phyloP scores from a whole-genome alignment of 2,888 invertebrate genomes.

The Sesamia inferens region DNA sequence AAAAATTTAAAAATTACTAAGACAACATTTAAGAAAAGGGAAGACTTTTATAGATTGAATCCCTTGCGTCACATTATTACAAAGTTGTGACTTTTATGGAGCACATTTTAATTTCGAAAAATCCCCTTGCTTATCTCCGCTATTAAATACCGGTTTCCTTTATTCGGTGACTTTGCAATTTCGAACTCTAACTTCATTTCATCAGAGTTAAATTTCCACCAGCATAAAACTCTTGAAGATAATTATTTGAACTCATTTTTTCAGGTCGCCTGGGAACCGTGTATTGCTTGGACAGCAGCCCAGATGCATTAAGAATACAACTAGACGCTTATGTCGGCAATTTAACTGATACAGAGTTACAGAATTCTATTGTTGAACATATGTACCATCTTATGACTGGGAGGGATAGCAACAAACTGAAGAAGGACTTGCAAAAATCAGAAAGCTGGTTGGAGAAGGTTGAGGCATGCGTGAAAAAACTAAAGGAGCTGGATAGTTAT shows the following conservation, averaged over 20 bases:
- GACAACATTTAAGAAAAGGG: slow-evolving; percentile 34
- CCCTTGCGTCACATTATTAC: slow-evolving; percentile 54
- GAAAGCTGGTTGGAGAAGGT: slow-evolving; percentile 68
- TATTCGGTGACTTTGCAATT: background rate
- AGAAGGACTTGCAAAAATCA: slow-evolving; percentile 60
- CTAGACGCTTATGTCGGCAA: slow-evolving; percentile 56
- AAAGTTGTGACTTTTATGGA: slow-evolving; percentile 55
- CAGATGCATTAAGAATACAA: slow-evolving; percentile 70
- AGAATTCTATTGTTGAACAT: slow-evolving; percentile 66
- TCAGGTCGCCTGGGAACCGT: slow-evolving; percentile 73
- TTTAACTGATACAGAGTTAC: slow-evolving; percentile 64
- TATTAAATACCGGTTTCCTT: slow-evolving; percentile 35
- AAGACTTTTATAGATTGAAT: slow-evolving; percentile 44
- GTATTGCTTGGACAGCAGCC: slow-evolving; percentile 77
- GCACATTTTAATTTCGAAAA: slow-evolving; percentile 52
- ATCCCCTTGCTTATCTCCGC: slow-evolving; percentile 41
- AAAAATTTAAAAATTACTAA: slow-evolving; percentile 18
- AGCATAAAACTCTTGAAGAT: slow-evolving; percentile 6
- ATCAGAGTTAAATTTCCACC: slow-evolving; percentile 22
- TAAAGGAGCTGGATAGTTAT: slow-evolving; percentile 59
- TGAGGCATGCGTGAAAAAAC: slow-evolving; percentile 59
- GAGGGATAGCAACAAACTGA: slow-evolving; percentile 50
- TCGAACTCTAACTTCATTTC: background rate
- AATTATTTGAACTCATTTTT: slow-evolving; percentile 37
- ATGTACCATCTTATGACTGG: slow-evolving; percentile 69